Conservation (phyloP, 2,888 invertebrate genomes). For the Hipparchia sbordonii region DNA sequence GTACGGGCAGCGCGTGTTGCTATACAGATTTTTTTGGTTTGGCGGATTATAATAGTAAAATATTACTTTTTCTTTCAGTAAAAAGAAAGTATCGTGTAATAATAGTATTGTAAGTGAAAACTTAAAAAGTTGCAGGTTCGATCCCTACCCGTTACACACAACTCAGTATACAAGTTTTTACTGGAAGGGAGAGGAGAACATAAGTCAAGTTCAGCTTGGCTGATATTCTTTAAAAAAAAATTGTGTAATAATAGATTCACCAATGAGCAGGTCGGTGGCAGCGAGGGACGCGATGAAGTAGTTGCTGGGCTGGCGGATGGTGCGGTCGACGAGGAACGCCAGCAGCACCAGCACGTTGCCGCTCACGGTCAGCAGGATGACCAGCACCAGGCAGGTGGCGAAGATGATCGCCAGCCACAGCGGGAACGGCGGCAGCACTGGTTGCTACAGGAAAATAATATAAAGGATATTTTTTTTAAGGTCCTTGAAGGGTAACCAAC, state of each 20-base stretch:
- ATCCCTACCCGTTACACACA: too few species aligned
- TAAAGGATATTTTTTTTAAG: too few species aligned
- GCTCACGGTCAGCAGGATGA: constrained; percentile 95
- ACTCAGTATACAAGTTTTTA: too few species aligned
- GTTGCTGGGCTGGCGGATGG: constrained; percentile 98
- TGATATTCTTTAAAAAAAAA: not conserved
- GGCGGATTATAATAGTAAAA: too few species aligned
- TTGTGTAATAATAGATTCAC: constrained; percentile 60
- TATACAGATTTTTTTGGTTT: too few species aligned
- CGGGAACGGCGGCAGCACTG: constrained; percentile 92
- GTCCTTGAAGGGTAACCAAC: too few species aligned
- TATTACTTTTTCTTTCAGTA: too few species aligned
- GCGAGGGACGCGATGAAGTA: constrained; percentile 99
- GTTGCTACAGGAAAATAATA: constrained; percentile 57
- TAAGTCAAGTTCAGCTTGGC: too few species aligned
- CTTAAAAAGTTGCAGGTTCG: not conserved
- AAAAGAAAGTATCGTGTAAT: too few species aligned
- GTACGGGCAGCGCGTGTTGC: too few species aligned
- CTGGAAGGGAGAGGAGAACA: too few species aligned
- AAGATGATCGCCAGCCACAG: constrained; percentile 95
- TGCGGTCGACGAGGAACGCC: constrained; percentile 96
- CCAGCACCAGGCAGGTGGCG: constrained; percentile 92
- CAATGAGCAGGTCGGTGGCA: constrained; percentile 98
- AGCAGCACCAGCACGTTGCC: constrained; percentile 98
- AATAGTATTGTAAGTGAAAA: not conserved